Conservation (phyloP, 64 coral and sea anemone species). For the Pocillopora verrucosa region DNA sequence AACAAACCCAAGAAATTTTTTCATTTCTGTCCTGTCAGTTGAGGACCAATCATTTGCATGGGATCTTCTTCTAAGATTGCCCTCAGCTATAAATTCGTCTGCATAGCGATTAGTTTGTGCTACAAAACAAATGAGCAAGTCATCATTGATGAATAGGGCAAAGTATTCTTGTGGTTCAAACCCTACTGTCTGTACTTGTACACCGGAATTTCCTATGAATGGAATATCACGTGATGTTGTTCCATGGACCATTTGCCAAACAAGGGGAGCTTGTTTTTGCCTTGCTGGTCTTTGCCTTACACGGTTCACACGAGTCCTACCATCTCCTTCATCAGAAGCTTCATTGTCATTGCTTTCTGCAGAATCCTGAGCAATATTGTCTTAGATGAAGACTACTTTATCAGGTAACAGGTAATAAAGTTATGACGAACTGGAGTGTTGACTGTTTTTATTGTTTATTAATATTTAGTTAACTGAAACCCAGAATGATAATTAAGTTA, state of each 20-base stretch:
- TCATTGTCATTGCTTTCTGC: slow-evolving; percentile 16
- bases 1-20: too few relatives aligned
- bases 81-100: too few relatives aligned
- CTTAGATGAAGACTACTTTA: too few relatives aligned
- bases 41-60: too few relatives aligned
- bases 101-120: too few relatives aligned
- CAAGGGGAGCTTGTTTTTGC: slow-evolving; percentile 27
- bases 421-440: slow-evolving; percentile 31
- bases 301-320: slow-evolving; percentile 11
- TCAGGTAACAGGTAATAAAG: not conserved
- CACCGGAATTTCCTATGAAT: slow-evolving; percentile 2
- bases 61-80: too few relatives aligned
- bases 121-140: too few relatives aligned
- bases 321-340: slow-evolving; percentile 6
- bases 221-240: not conserved
- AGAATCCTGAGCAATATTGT: slow-evolving; percentile 20
- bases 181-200: slow-evolving; percentile 11
- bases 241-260: slow-evolving; percentile 4
- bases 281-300: slow-evolving; percentile 24
- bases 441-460: slow-evolving; percentile 42
- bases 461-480: slow-evolving; percentile 46
- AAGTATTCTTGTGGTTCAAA: slow-evolving; percentile 15
- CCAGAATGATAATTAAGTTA: slow-evolving; percentile 50
- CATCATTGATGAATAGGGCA: slow-evolving; percentile 10
- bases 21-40: too few relatives aligned